Evolutionary conservation across 2,797 vertebrate genomes (phyloP), one percentile per base, ranked within the genome.

Genomic region (Protosalanx chinensis): DNA sequence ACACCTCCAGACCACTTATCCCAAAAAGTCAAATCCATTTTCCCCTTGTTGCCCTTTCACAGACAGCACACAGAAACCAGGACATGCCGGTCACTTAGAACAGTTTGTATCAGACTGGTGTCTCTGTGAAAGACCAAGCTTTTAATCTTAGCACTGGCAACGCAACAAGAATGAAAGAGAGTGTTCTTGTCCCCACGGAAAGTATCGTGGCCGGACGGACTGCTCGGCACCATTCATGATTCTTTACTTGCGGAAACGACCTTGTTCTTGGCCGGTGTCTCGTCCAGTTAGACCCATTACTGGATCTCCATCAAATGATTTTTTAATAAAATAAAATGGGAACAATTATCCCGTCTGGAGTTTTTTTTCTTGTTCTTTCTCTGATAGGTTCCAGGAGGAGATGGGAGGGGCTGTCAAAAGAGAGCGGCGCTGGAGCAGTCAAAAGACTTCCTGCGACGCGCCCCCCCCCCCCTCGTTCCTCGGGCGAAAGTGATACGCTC

Each of bases 1-100:
- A 71, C 72, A 70, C 79, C 32, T 86, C 76, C 77, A 46, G 73
- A 79, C 82, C 88, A 87, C 86, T 88, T 85, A 87, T 76, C 67
- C 77, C 82, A 85, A 81, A 85, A 81, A 85, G 76, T 51, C 71
- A 74, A 89, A 86, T 76, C 80, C 78, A 80, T 86, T 81, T 73
- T 76, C 27, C 29, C 29, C 63, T 20, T 59, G 59, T 49, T 81
- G 81, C 53, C 68, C 74, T 78, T 77, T 68, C 12, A 46, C 73
- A 74, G 13, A 87, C 79, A 79, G 8, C 15, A 23, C n/a, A 67
- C 75, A 73, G 68, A 75, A 33, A 33, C 8, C 6, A 59, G 33
- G 70, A 82, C 75, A 78, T 81, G 80, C 84, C 76, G 74, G 64
- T 76, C 70, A 53, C 51, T 16, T 61, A 49, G 53, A 77, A 73